phyloP scores from a whole-genome alignment of 1,140 invertebrate genomes.

The Drosophila sechellia region DNA sequence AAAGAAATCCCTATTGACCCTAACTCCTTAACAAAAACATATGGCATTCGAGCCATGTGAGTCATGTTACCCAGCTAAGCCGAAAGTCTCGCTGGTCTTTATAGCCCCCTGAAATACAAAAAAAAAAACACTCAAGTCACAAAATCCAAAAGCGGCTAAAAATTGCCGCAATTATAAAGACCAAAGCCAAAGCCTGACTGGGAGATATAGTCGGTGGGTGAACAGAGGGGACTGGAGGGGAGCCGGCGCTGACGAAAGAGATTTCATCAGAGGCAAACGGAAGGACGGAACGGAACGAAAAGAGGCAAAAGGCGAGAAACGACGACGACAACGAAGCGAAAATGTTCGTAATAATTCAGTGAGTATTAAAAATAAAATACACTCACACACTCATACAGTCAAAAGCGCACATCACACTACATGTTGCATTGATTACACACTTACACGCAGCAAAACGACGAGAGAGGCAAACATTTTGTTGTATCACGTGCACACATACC shows the following conservation, averaged over 20 bases:
- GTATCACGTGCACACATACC: conserved; percentile 79
- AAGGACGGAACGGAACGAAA: conserved; percentile 61
- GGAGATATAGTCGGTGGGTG: conserved; percentile 23
- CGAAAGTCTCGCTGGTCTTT: conserved; percentile 28
- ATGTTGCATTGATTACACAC: conserved; percentile 84
- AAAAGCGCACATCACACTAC: conserved; percentile 39
- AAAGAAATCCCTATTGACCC: conserved; percentile 50
- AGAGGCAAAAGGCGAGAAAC: conserved; percentile 31
- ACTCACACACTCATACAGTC: conserved; percentile 20
- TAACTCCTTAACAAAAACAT: conserved; percentile 37
- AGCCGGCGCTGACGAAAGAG: conserved; percentile 66
- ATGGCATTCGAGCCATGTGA: conserved; percentile 38
- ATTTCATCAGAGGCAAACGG: conserved; percentile 70
- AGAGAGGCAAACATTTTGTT: conserved; percentile 59
- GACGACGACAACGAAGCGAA: conserved; percentile 41
- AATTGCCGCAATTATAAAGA: conserved; percentile 72
- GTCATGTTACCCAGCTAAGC: conserved; percentile 37
- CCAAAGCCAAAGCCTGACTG: conserved; percentile 36
- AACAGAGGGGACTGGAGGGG: conserved; percentile 14
- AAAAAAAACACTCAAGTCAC: conserved; percentile 39
- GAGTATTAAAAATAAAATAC: conserved; percentile 76
- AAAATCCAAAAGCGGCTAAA: conserved; percentile 55
- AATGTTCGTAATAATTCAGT: conserved; percentile 75
- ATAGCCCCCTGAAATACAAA: conserved; percentile 8
- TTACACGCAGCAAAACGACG: conserved; percentile 11